Evolutionary conservation across 2,797 vertebrate genomes (phyloP), one percentile per base, ranked within the genome.

Genomic region (Fratercula arctica): DNA sequence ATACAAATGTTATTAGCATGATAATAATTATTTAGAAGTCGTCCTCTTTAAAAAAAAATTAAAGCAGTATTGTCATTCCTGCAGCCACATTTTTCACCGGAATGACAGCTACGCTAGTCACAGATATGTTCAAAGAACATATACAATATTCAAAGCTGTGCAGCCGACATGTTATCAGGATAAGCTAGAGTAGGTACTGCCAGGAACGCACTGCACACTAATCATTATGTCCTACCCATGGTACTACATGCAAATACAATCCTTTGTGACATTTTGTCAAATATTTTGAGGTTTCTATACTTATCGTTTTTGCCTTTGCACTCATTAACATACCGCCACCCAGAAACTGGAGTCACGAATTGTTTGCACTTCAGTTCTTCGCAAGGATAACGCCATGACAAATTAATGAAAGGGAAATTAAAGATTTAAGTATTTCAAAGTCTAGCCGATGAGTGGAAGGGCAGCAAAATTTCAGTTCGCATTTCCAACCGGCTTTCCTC

Each of bases 1-100:
- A 98, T 98, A 98, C 98, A 98, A 98, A 98, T 98, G 98, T 98
- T 98, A 98, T 98, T 98, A 98, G 98, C 98, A 98, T 98, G 97
- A 98, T 98, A 98, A 98, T 98, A 98, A 98, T 98, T 98, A 98
- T 98, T 98, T 98, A 97, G 97, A 98, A 97, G 96, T 97, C 93
- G 87, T 98, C 96, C 94, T 98, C 96, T 97, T 97, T 93, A 92
- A 97, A 97, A 97, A 96, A 97, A 97, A 97, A 97, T 90, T 97
- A 97, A 98, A 97, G 90, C 94, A 69, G 96, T 21, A 97, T 98
- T 98, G 98, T 98, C 97, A 98, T 91, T 98, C 48, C 90, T 87
- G 96, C 96, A 94, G 97, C 95, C 96, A 96, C 98, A 97, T 98
- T 98, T 98, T 98, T 98, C 98, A 98, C 89, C 66, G 85, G 97